Evolutionary conservation across 2,888 invertebrate species (phyloP).

Genomic region (Scelioninae gen. 1): DNA sequence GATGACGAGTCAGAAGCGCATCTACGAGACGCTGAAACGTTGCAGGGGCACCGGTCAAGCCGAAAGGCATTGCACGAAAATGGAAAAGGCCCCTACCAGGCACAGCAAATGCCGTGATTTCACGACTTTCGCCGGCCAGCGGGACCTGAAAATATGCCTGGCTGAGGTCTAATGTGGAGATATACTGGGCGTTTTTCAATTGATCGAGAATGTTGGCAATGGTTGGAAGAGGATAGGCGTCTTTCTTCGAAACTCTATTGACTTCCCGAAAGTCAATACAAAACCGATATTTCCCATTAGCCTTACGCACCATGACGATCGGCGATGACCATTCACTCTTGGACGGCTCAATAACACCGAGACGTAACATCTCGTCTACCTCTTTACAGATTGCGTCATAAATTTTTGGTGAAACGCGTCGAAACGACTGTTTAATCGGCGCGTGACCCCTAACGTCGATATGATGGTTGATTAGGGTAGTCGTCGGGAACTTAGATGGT

Average conservation of each 20-base stretch:
- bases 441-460: not conserved
- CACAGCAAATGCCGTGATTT: not conserved
- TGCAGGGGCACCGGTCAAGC: no score
- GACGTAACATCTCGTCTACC: no score
- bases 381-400: not conserved
- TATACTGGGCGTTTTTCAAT: no score
- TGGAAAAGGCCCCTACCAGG: not conserved
- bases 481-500: no score
- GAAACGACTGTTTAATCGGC: not conserved
- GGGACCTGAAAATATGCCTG: no score
- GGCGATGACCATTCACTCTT: not conserved
- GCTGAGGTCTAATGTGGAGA: no score
- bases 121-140: no score
- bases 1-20: not conserved
- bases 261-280: not conserved
- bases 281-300: not conserved
- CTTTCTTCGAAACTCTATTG: not conserved
- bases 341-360: no score
- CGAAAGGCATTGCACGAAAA: no score
- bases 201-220: no score
- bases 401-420: not conserved
- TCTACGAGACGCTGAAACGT: slow-evolving; percentile 2
- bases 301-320: not conserved
- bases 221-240: not conserved
- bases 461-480: not conserved